These are phyloP conservation scores for Leucophora obtusa DNA, from an alignment of 2,888 invertebrate genomes.

Conservation along the genomic window DNA sequence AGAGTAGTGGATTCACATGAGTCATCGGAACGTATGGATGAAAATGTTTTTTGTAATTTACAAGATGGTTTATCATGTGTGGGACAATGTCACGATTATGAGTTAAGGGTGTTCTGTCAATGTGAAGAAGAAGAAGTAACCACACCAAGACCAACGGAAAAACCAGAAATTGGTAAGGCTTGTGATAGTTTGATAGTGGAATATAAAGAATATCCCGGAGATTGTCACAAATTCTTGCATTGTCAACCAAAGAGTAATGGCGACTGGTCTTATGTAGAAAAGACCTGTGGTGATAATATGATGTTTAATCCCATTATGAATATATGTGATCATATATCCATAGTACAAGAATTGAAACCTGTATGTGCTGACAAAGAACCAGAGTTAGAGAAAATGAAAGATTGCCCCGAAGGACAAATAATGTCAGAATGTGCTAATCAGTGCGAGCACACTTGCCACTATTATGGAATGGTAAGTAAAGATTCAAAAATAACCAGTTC, in stretches of 20 bases:
- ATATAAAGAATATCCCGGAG: constrained; percentile 82
- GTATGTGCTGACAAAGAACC: constrained; percentile 79
- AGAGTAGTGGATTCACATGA: constrained; percentile 83
- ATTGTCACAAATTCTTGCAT: constrained; percentile 86
- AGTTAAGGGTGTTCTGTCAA: constrained; percentile 87
- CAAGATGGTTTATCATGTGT: constrained; percentile 86
- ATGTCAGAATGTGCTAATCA: constrained; percentile 85
- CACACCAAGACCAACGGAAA: constrained; percentile 68
- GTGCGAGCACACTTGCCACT: constrained; percentile 86
- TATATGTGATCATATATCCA: constrained; percentile 83
- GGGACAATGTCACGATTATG: constrained; percentile 88
- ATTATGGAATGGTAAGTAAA: constrained; percentile 79
- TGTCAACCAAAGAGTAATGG: constrained; percentile 80
- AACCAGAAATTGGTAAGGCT: constrained; percentile 69
- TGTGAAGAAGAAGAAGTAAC: constrained; percentile 77
- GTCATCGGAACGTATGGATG: constrained; percentile 84
- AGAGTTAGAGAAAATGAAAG: constrained; percentile 43
- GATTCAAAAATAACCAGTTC: not conserved
- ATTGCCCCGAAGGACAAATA: constrained; percentile 79
- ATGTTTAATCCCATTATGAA: constrained; percentile 83
- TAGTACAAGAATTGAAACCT: constrained; percentile 81
- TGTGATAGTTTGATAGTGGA: constrained; percentile 79
- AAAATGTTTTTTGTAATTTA: constrained; percentile 87
- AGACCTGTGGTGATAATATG: constrained; percentile 83
- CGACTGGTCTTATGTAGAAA: constrained; percentile 81